A percentile compares a stretch with the other conserved stretches of the same genome.
phyloP scores from a whole-genome alignment of 2,113 vertebrate genomes.

The Nycticorax nycticorax region DNA sequence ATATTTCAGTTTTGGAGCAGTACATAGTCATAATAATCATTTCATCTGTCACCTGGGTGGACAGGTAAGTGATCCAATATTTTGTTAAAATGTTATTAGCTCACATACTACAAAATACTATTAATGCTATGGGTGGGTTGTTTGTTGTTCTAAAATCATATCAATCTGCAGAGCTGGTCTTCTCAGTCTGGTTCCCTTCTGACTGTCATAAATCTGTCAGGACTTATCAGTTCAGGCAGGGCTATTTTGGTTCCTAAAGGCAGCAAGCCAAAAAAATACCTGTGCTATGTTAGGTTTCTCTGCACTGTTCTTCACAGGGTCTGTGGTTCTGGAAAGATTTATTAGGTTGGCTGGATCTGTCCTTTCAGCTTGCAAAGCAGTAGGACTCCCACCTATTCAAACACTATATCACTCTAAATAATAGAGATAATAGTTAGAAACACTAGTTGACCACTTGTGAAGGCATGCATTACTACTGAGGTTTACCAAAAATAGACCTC shows the following conservation, averaged over 20 bases:
- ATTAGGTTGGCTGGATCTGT: neutral
- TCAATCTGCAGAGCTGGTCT: neutral
- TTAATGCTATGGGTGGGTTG: neutral
- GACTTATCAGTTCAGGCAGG: neutral
- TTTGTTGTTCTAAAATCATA: neutral
- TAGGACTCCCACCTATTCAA: neutral
- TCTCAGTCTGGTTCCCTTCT: neutral
- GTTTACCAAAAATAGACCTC: neutral
- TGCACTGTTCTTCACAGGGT: neutral
- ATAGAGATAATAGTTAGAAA: neutral
- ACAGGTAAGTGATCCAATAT: neutral
- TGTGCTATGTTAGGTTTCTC: neutral
- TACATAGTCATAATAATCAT: neutral
- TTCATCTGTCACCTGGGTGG: neutral
- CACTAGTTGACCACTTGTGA: neutral
- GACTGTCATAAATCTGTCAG: neutral
- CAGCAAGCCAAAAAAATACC: neutral
- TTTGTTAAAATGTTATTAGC: neutral
- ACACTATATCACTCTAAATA: neutral
- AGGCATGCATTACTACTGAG: neutral
- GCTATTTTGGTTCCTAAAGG: neutral
- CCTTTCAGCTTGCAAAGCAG: neutral
- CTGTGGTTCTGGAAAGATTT: neutral
- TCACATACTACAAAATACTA: neutral
- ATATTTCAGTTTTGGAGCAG: neutral